Base-by-base conservation (phyloP, 2,797 vertebrate genomes). In the Lithobates pipiens region DNA sequence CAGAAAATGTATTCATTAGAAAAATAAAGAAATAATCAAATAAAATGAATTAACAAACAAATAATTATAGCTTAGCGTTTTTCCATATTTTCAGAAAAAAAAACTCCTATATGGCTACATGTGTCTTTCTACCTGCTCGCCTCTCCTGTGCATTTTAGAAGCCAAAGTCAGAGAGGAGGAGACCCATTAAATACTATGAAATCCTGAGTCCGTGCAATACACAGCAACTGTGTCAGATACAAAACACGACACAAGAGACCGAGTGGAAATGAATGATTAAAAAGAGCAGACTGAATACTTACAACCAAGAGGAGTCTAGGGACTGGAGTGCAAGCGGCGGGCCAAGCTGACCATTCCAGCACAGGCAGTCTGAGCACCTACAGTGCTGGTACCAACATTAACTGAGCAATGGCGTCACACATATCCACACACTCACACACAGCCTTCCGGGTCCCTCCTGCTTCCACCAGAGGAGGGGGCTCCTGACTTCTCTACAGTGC, bases 321-420 rank as follows among this genome's bases (percentile, higher is more conserved):
- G 27, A 6, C 27, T 71, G 50, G 72, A 42, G 63, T n/a, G 23
- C 54, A 34, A 65, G 57, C 77, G 10, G n/a, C 25, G 7, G 27
- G 23, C 8, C 16, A 46, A 23, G 65, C 57, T 23, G 36, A 46
- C 13, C 3, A 77, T 25, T 34, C n/a, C 75, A 13, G 77, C 21
- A 80, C 42, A 2, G 39, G 46, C 44, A 32, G 50, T 68, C 46
- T 81, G 78, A 73, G 76, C 34, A 72, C 68, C 36, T 27, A 16
- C 23, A 21, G 32, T 21, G n/a, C 84, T 81, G 78, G 79, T 77
- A 77, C 32, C 63, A 50, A 54, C 39, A 80, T 0, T 69, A 76
- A 80, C 82, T 87, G 80, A 87, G 54, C 32, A 73, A 50, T 82
- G 80, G 86, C 82, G 88, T 88, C 90, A 86, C 39, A 85, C 50